phyloP scores from a whole-genome alignment of 2,797 vertebrate genomes.

The Arnoldichthys spilopterus region DNA sequence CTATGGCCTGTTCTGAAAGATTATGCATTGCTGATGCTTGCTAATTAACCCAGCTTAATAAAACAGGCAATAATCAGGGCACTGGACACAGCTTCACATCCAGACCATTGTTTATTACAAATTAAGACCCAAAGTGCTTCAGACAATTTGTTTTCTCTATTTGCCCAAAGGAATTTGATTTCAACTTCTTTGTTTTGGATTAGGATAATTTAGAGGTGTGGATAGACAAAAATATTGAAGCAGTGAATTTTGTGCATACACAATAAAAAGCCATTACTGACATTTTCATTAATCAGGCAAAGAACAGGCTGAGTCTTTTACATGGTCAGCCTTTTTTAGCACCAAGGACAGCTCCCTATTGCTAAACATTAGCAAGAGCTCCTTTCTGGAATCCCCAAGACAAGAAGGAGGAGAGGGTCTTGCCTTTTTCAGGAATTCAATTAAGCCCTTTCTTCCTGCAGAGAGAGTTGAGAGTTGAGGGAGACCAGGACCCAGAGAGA shows the following conservation, averaged over 20 bases:
- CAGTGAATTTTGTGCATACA: slow-evolving; percentile 34
- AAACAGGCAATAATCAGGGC: slow-evolving; percentile 28
- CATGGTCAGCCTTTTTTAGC: slow-evolving; percentile 48
- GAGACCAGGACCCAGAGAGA: slow-evolving; percentile 53
- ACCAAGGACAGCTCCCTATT: slow-evolving; percentile 59
- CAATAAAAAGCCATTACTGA: slow-evolving; percentile 31
- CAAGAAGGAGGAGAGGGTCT: slow-evolving; percentile 27
- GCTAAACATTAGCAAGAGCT: slow-evolving; percentile 46
- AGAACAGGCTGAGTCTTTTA: slow-evolving; percentile 35
- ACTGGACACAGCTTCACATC: slow-evolving; percentile 18
- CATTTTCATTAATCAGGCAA: slow-evolving; percentile 35
- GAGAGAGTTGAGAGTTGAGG: slow-evolving; percentile 54
- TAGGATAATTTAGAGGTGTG: slow-evolving; percentile 8
- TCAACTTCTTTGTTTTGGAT: slow-evolving; percentile 14
- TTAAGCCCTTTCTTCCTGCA: slow-evolving; percentile 60
- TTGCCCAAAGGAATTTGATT: slow-evolving; percentile 29
- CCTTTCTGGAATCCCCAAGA: slow-evolving; percentile 55
- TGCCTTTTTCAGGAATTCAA: slow-evolving; percentile 65
- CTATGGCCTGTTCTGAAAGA: slow-evolving; percentile 33
- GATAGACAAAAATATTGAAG: neutral
- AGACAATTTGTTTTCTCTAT: slow-evolving; percentile 33
- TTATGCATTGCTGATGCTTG: slow-evolving; percentile 43
- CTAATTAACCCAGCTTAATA: slow-evolving; percentile 53
- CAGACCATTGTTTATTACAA: slow-evolving; percentile 39
- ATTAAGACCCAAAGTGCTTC: slow-evolving; percentile 29